These are phyloP conservation scores for Protophormia terraenovae DNA, from an alignment of 2,888 invertebrate genomes.

Conservation along the genomic window DNA sequence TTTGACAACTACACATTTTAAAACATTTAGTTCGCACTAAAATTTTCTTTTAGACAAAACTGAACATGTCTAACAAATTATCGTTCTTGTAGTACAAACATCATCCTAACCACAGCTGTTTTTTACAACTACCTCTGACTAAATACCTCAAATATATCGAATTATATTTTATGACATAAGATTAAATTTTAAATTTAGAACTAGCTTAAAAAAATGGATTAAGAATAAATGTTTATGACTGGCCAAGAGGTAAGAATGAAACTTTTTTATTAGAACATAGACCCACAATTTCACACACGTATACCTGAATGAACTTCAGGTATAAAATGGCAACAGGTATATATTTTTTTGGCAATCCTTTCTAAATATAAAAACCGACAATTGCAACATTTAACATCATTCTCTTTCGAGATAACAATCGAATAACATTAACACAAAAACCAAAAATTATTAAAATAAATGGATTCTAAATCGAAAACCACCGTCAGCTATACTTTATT, in stretches of 20 bases:
- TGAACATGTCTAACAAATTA: neutral
- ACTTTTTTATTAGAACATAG: neutral
- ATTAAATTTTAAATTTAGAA: neutral
- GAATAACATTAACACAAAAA: neutral
- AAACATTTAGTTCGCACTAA: no score
- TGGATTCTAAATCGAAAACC: slow-evolving; percentile 37
- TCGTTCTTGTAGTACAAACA: neutral
- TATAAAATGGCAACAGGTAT: neutral
- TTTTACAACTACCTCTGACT: neutral
- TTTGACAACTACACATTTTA: neutral
- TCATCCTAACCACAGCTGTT: neutral
- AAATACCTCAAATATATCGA: neutral
- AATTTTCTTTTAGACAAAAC: neutral
- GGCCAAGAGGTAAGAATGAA: neutral
- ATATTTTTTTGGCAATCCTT: neutral
- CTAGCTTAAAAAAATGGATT: neutral
- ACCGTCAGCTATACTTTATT: slow-evolving; percentile 73
- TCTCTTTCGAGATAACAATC: neutral
- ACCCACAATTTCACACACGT: neutral
- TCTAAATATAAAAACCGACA: neutral
- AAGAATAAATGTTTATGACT: neutral
- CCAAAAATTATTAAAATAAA: neutral
- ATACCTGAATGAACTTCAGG: neutral
- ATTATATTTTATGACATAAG: neutral
- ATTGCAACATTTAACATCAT: neutral